A percentile compares a stretch with the other conserved stretches of the same genome.
These are phyloP conservation scores for Leptinotarsa lineolata DNA, from an alignment of 1,140 invertebrate genomes.

Conservation along the genomic window DNA sequence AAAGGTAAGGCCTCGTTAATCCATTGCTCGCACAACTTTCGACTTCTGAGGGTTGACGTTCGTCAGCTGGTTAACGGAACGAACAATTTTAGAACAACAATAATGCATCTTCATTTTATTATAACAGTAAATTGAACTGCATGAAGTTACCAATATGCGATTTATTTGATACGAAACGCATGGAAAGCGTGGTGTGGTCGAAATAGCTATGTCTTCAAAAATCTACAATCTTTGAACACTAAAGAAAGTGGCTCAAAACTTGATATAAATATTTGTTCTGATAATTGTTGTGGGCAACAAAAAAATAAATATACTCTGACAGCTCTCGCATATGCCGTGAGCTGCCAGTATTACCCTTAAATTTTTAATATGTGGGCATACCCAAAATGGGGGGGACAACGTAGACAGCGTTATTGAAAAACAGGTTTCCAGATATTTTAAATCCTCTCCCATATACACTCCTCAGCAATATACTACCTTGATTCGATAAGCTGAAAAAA, in stretches of 20 bases:
- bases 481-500: conserved; percentile 46
- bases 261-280: conserved; percentile 45
- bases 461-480: conserved; percentile 32
- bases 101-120: conserved; percentile 44
- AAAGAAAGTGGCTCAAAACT: conserved; percentile 39
- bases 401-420: conserved; percentile 49
- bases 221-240: neutral
- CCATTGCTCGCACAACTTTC: no score
- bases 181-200: conserved; percentile 54
- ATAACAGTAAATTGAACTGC: conserved; percentile 48
- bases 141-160: conserved; percentile 52
- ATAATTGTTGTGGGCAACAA: conserved; percentile 57
- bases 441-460: conserved; percentile 35
- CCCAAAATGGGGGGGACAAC: conserved; percentile 50
- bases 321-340: conserved; percentile 49
- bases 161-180: conserved; percentile 57
- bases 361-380: conserved; percentile 49
- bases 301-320: conserved; percentile 55
- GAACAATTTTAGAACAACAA: no score
- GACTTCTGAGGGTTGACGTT: no score
- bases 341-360: conserved; percentile 45
- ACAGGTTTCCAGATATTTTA: conserved; percentile 23
- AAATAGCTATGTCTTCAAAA: conserved; percentile 47
- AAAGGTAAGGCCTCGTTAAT: no score
- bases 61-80: no score